Evolutionary conservation across 2,797 vertebrate species (phyloP).

Genomic region (Oryzias dopingdopingensis): DNA sequence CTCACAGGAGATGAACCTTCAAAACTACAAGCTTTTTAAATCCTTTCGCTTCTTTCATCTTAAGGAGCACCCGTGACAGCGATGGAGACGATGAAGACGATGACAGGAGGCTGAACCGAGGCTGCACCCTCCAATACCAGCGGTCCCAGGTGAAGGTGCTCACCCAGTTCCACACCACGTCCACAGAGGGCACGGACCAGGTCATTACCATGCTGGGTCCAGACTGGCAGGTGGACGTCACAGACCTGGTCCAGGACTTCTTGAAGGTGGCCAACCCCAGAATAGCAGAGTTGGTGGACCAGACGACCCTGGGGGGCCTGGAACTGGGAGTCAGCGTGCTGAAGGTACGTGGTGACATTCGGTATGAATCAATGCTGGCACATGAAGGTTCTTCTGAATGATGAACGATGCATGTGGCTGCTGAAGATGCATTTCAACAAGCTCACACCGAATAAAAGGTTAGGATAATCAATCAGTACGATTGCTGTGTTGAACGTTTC

Average conservation of each 20-base stretch:
- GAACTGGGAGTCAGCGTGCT: constrained; percentile 88
- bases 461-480: no score
- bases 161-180: constrained; percentile 97
- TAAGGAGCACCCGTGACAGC: constrained; percentile 84
- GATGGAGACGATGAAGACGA: constrained; percentile 89
- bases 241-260: constrained; percentile 93
- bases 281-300: constrained; percentile 90
- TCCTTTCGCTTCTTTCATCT: background rate
- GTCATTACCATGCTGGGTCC: constrained; percentile 97
- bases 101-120: constrained; percentile 83
- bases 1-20: no score
- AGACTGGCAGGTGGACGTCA: constrained; percentile 97
- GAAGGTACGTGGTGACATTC: constrained; percentile 78
- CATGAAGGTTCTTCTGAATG: background rate
- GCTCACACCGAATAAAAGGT: no score
- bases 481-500: no score
- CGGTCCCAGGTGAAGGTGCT: constrained; percentile 90
- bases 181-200: constrained; percentile 89
- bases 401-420: background rate
- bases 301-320: constrained; percentile 87
- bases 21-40: background rate
- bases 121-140: constrained; percentile 96
- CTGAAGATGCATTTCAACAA: no score
- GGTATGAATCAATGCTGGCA: constrained; percentile 5
- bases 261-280: constrained; percentile 88